Percentiles rank a stretch among this genome's conserved stretches.
Evolutionary conservation across 2,113 vertebrate genomes (phyloP).

Genomic region (Oncorhynchus kisutch): DNA sequence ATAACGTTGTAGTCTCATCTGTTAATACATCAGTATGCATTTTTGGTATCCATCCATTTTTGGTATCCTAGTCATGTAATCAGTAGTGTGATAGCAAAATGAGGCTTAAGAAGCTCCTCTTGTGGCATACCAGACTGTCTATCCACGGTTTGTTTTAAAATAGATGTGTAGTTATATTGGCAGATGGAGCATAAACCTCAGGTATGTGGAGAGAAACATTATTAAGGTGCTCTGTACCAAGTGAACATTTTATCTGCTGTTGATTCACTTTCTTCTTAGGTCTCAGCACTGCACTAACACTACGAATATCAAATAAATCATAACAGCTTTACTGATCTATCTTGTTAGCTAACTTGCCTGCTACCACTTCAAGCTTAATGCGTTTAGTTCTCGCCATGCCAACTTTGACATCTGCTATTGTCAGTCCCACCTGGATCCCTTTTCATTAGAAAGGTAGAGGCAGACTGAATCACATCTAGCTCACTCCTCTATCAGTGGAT

Average conservation of each 20-base stretch:
- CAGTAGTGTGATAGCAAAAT: not conserved
- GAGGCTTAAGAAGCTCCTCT: not conserved
- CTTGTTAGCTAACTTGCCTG: slow-evolving; percentile 38
- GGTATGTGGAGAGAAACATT: not conserved
- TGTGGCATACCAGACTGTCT: not conserved
- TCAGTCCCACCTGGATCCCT: slow-evolving; percentile 23
- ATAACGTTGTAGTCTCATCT: not conserved
- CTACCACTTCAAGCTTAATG: slow-evolving; percentile 34
- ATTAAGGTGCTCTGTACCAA: slow-evolving; percentile 17
- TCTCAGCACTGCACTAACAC: slow-evolving; percentile 28
- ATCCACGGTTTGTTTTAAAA: not conserved
- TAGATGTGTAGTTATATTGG: not conserved
- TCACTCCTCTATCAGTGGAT: not conserved
- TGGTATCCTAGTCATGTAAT: not conserved
- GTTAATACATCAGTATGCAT: not conserved
- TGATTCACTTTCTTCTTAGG: slow-evolving; percentile 35
- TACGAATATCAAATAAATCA: slow-evolving; percentile 47
- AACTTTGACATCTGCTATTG: slow-evolving; percentile 55
- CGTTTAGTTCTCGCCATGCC: slow-evolving; percentile 43
- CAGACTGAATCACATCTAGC: slow-evolving; percentile 32
- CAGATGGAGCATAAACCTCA: not conserved
- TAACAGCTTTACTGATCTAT: slow-evolving; percentile 44
- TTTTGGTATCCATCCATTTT: not conserved
- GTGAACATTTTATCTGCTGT: slow-evolving; percentile 20
- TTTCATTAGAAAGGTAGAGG: slow-evolving; percentile 29